A percentile compares a stretch with the other conserved stretches of the same genome.
Conservation (phyloP, 2,797 vertebrate species). For the Adelosebastes latens region DNA sequence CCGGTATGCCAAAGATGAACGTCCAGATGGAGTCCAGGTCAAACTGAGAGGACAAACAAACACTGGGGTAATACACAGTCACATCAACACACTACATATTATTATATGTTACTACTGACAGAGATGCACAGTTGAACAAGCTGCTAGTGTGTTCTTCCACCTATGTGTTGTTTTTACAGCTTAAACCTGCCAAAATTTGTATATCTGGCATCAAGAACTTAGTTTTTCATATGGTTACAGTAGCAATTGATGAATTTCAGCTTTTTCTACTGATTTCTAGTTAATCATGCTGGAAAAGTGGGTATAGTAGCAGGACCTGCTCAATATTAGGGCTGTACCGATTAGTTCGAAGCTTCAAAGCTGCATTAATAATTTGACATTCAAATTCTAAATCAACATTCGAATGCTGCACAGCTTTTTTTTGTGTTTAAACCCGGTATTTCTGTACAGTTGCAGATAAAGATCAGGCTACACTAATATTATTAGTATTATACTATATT, state of each 20-base stretch:
- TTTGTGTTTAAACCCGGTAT: no score
- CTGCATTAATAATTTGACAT: no score
- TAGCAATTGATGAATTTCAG: background rate
- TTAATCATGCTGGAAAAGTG: background rate
- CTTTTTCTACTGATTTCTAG: background rate
- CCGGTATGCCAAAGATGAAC: slow-evolving; percentile 97
- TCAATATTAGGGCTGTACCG: no score
- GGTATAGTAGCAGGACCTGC: background rate
- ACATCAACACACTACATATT: background rate
- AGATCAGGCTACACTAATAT: no score
- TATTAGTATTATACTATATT: no score
- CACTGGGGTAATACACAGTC: slow-evolving; percentile 37
- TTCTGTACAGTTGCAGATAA: no score
- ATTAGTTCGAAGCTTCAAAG: no score
- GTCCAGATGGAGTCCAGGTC: slow-evolving; percentile 99
- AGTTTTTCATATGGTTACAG: background rate
- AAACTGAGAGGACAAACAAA: slow-evolving; percentile 84
- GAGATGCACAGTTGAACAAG: background rate
- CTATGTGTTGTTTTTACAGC: background rate
- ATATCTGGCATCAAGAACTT: background rate
- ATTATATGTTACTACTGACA: background rate
- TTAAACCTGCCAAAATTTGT: background rate
- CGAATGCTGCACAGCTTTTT: no score
- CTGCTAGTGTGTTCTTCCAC: background rate
- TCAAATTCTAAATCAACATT: no score